Percentiles rank a stretch among this genome's conserved stretches.
Conservation (phyloP, 2,888 invertebrate species). For the Ophonus ardosiacus region DNA sequence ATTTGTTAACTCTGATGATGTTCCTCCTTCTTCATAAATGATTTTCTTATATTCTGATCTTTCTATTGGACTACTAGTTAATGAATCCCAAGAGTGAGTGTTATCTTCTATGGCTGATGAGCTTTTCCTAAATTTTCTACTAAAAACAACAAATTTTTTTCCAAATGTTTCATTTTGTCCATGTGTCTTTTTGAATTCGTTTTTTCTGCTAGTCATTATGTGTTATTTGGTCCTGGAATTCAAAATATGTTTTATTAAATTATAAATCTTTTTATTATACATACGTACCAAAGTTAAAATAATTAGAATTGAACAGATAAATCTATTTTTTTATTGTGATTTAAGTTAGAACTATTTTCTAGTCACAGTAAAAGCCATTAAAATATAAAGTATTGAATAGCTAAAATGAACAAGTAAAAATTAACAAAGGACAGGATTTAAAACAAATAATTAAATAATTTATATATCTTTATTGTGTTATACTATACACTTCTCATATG, state of each 20-base stretch:
- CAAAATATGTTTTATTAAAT: neutral
- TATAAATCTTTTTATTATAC: neutral
- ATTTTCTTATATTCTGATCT: neutral
- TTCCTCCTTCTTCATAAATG: neutral
- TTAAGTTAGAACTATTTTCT: neutral
- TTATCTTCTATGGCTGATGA: conserved; percentile 1
- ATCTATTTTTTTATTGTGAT: neutral
- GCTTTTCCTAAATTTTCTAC: conserved; percentile 25
- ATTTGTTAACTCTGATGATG: neutral
- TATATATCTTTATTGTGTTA: no score
- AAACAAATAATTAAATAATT: neutral
- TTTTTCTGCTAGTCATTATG: neutral
- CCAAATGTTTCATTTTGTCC: neutral
- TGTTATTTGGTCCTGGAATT: neutral
- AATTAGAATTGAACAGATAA: neutral
- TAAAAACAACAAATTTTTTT: neutral
- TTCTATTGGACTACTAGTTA: conserved; percentile 7
- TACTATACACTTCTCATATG: neutral
- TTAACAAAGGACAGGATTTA: neutral
- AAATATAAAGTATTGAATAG: neutral
- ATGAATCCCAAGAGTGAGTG: neutral
- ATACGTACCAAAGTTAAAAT: conserved; percentile 2
- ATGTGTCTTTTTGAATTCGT: neutral
- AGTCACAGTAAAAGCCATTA: neutral
- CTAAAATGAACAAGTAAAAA: neutral